These are phyloP conservation scores for Chrysolophus pictus DNA, from an alignment of 2,797 vertebrate genomes.

Conservation along the genomic window DNA sequence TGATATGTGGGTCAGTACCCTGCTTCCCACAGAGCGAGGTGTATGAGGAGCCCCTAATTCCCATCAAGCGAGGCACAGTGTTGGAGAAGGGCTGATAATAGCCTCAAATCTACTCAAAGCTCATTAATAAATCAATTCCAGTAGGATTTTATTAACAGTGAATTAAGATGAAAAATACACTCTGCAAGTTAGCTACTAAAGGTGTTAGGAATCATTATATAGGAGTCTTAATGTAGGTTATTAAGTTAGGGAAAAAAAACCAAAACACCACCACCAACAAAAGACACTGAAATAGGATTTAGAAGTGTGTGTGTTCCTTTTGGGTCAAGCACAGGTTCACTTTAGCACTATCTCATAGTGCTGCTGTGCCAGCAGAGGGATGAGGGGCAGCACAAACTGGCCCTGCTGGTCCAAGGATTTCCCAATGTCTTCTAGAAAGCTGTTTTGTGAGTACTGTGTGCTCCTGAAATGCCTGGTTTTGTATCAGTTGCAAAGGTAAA, in stretches of 20 bases:
- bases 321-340: not conserved
- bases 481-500: not conserved
- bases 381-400: not conserved
- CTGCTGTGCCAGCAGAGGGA: not conserved
- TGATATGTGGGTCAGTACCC: constrained; percentile 8
- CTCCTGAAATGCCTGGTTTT: not conserved
- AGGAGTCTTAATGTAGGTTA: not conserved
- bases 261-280: too few species aligned
- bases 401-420: not conserved
- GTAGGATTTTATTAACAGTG: constrained; percentile 8
- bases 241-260: not conserved
- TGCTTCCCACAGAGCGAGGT: not conserved
- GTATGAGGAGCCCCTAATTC: not conserved
- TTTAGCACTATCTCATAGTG: not conserved
- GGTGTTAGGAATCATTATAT: not conserved
- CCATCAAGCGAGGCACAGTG: not conserved
- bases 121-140: constrained; percentile 42
- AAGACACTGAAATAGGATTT: not conserved
- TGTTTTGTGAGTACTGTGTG: not conserved
- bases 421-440: not conserved
- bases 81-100: not conserved
- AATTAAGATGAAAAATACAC: not conserved
- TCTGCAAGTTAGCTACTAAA: not conserved
- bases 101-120: not conserved
- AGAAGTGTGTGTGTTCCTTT: not conserved